Base-by-base conservation (phyloP, 2,888 invertebrate genomes). In the Scrobipalpa atriplicella region DNA sequence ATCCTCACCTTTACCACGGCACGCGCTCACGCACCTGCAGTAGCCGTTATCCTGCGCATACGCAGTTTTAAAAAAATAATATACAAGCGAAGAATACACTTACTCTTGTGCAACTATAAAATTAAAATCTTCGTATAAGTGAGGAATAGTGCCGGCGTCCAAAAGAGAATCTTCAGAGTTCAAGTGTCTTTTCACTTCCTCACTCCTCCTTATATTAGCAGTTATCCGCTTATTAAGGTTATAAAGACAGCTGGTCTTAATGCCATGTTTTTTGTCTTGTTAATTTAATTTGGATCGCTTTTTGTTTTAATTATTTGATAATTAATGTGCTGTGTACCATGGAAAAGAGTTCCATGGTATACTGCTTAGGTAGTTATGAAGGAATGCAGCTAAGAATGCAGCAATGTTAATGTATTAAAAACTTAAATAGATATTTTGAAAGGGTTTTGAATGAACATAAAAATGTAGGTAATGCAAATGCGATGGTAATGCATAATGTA, bases 1-100 rank as follows among this genome's bases (percentile, higher is more conserved):
- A 18, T 19, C 41, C 13, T 61, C 61, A 61, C 61, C 61, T 61
- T 61, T 61, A 41, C 11, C 56, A 68, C 65, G 68, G 61, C 58
- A 63, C 41, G 36, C 62, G 43, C 2, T 21, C 16, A n/a, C 39
- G 62, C 64, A 65, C 56, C 62, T 62, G 62, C 61, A 19, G 18
- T 18, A 38, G 13, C 62, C 62, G 62, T 62, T 62, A 62, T 47
- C 61, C 41, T 61, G 61, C 61, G 39, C 61, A n/a, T 10, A 38
- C 60, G 60, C 38, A 29, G 16, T 60, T 38, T 60, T 54, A 21
- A 29, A 13, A 56, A 21, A 21, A 13, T 3, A 29, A 56, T 56
- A 54, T 21, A 21, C 19, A 10, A 19, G 21, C n/a, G 58, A 38
- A 38, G 9, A 38, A 16, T 13, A 36, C 58, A 58, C 58, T 29